Evolutionary conservation across 2,113 vertebrate species (phyloP), one percentile per base, ranked within the genome.

Genomic region (Nipponia nippon): DNA sequence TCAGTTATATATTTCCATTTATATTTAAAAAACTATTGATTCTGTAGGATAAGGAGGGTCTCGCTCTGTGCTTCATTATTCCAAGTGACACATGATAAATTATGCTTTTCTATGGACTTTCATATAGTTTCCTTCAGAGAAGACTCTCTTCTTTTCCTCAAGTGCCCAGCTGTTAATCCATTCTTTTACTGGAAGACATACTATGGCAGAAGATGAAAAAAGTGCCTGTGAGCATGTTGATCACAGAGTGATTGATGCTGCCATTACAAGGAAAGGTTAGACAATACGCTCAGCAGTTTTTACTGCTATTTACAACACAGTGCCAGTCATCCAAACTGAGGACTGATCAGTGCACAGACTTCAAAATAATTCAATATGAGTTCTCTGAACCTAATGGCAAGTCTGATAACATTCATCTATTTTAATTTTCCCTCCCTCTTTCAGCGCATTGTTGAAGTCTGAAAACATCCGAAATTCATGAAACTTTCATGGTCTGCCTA

Each of bases 211-310:
- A 72, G 53, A 93, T 19, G 22, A 77, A 95, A 83, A 89, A 79
- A 63, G 52, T 75, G 21, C 25, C 52, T 36, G 44, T 65, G 23
- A 78, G 56, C 44, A 78, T 50, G 36, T 84, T 84, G 87, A 95
- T 87, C 81, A 65, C 1, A 1, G 30, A 47, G 30, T 95, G 94
- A 96, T 77, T 84, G 93, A 97, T 93, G 58, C 32, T 89, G 84
- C 70, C 70, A 38, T 80, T 94, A 90, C 25, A 73, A 84, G 66
- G 44, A 58, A 58, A 87, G 36, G 66, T 92, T 87, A 93, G 46
- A 61, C 50, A 94, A 71, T 16, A 84, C 7, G 36, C 81, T 95
- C 95, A 97, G 94, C 81, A 87, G 44, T 91, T 95, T 89, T 77
- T 77, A 67, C 70, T 15, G 7, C 69, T 91, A 82, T 79, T 82